phyloP scores from a whole-genome alignment of 2,888 invertebrate genomes.

The Pocota personata region DNA sequence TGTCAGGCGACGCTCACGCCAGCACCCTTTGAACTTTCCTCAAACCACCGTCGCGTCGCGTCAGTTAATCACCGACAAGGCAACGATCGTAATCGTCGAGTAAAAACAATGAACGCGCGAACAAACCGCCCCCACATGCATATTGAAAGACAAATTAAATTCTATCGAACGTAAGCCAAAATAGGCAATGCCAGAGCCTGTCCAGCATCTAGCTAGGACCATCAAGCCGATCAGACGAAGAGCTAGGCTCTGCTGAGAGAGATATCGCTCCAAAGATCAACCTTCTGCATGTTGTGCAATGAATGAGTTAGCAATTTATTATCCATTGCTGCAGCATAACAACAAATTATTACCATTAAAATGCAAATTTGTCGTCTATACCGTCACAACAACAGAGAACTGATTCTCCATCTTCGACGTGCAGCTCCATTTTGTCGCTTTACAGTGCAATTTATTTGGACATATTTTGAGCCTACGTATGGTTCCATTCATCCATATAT shows the following conservation, averaged over 20 bases:
- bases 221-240: slow-evolving; percentile 50
- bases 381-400: slow-evolving; percentile 41
- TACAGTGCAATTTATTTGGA: slow-evolving; percentile 59
- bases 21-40: slow-evolving; percentile 61
- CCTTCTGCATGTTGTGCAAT: slow-evolving; percentile 72
- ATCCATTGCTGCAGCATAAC: slow-evolving; percentile 67
- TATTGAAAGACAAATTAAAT: slow-evolving; percentile 72
- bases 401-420: slow-evolving; percentile 26
- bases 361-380: slow-evolving; percentile 72
- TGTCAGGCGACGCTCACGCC: slow-evolving; percentile 55
- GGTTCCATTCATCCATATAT: slow-evolving; percentile 41
- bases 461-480: slow-evolving; percentile 65
- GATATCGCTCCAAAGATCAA: slow-evolving; percentile 45
- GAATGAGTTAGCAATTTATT: slow-evolving; percentile 70
- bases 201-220: slow-evolving; percentile 57
- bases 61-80: slow-evolving; percentile 53
- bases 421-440: slow-evolving; percentile 55
- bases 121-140: slow-evolving; percentile 71
- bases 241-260: background rate
- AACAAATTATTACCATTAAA: slow-evolving; percentile 74
- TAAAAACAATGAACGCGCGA: slow-evolving; percentile 69
- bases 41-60: slow-evolving; percentile 5
- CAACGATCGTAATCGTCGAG: slow-evolving; percentile 49
- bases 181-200: slow-evolving; percentile 66
- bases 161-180: slow-evolving; percentile 57